Evolutionary conservation across 2,797 vertebrate species (phyloP), one percentile per base, ranked within the genome.

Genomic region (Peromyscus eremicus): DNA sequence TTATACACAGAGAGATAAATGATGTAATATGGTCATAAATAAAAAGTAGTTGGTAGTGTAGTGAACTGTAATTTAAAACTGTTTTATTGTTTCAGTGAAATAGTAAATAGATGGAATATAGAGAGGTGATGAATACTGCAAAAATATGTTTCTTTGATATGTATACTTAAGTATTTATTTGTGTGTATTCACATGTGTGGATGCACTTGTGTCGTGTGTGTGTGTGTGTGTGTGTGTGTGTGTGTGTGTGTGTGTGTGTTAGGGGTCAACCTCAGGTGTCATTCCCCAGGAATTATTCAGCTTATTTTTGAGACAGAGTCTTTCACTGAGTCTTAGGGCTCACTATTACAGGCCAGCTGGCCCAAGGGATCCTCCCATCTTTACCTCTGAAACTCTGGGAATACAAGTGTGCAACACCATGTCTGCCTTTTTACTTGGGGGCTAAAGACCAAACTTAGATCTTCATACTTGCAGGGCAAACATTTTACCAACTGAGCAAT

Each of bases 101-200:
- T 83, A 73, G 79, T 25, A 84, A 85, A 91, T 79, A 83, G 34
- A 75, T n/a, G 17, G 55, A 90, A 80, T 66, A 70, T 7, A 95
- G 52, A 94, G 52, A 95, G 57, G 85, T 71, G 29, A 97, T 80
- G 93, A n/a, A 43, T 6, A 4, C 60, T 95, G 70, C 5, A 93
- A 66, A 73, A 95, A 97, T 70, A 93, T 75, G 94, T 86, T 21
- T 89, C 43, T 73, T 96, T 96, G 97, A 29, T 97, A 57, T 91
- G 92, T 82, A 70, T 60, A 34, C 89, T 13, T 46, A 97, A 95
- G 95, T 84, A 37, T 29, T 70, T 11, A 66, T 68, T 64, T 49
- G 12, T 52, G 46, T 86, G 19, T 85, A 68, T 85, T 49, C 62
- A 85, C 46, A 84, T 83, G 16, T 68, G 64, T 70, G 3, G 6